Base-by-base conservation (phyloP, 2,888 invertebrate species). In the Plagiodera versicolora region DNA sequence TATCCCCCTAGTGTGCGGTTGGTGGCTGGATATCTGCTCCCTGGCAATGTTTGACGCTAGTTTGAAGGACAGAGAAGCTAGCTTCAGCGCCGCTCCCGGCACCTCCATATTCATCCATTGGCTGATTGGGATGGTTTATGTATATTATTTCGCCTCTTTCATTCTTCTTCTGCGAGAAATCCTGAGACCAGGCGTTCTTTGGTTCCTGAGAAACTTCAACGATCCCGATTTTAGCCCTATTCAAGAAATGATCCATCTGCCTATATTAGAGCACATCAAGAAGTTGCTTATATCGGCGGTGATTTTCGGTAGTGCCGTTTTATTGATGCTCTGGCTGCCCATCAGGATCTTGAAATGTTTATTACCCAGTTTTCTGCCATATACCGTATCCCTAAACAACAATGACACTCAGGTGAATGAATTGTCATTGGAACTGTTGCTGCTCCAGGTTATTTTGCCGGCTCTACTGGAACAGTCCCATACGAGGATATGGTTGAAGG, bases 221-320 rank as follows among this genome's bases (percentile, higher is more conserved):
- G 98, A 99, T 82, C 98, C 99, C 0, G 98, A 99, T 75, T 99
- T 99, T 75, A 98, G 98, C 82, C 99, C 99, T 6, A 97, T 99
- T 63, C 97, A 95, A 83, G 95, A 94, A 87, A 98, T 99, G 98
- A 98, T 99, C 68, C 98, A 98, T 77, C 83, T 97, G 30, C 94
- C 98, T 1, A 94, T 98, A 39, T 82, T 95, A 74, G 87, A 92
- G 45, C 98, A 99, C 77, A 88, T 95, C 16, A 86, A 96, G 10
- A 87, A 98, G 32, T 86, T 98, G 49, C 86, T 98, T 16, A 92
- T 95, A 0, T 98, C 98, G 0, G 92, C 95, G 14, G 92, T 98
- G 75, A 92, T 95, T 70, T 98, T 99, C 81, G 98, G 98, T 17
- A 95, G 94, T 1, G 95, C 94, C 0, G 96, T 99, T 1, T 83